A percentile compares a stretch with the other conserved stretches of the same genome.
Evolutionary conservation across 2,888 invertebrate species (phyloP).

Genomic region (Biston stratarius): DNA sequence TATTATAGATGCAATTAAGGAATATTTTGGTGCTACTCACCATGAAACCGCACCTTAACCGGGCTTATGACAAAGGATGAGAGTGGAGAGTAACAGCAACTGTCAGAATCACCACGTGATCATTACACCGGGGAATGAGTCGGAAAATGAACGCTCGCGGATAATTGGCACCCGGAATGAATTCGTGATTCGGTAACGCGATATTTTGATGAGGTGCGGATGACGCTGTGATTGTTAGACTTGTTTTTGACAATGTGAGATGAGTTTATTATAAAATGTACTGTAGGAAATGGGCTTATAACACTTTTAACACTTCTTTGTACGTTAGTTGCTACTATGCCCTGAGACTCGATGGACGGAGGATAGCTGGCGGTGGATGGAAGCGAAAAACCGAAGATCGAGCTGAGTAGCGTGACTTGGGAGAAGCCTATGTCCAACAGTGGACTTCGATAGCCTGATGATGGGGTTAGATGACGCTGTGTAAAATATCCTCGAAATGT

Average conservation of each 20-base stretch:
- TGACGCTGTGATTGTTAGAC: slow-evolving; percentile 54
- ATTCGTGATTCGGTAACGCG: slow-evolving; percentile 81
- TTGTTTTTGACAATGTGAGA: slow-evolving; percentile 2
- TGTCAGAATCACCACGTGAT: slow-evolving; percentile 86
- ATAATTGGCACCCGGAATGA: slow-evolving; percentile 82
- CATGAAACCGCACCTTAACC: slow-evolving; percentile 49
- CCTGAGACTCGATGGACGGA: too few relatives aligned
- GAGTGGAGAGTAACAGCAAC: slow-evolving; percentile 57
- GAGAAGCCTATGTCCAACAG: too few relatives aligned
- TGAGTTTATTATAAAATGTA: background rate
- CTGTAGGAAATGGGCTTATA: too few relatives aligned
- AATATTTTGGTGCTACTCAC: slow-evolving; percentile 22
- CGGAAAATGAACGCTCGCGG: slow-evolving; percentile 81
- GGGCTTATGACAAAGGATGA: slow-evolving; percentile 35
- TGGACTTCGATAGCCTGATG: too few relatives aligned
- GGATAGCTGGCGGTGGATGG: too few relatives aligned
- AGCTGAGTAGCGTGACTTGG: too few relatives aligned
- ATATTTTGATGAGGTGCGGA: slow-evolving; percentile 83
- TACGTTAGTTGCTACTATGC: too few relatives aligned
- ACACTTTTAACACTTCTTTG: too few relatives aligned
- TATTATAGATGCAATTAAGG: background rate
- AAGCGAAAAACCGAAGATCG: too few relatives aligned
- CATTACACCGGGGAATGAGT: slow-evolving; percentile 83
- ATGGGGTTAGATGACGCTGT: too few relatives aligned
- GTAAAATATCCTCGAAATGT: too few relatives aligned